Conservation (phyloP, 2,113 vertebrate genomes). For the Lampris megalopsis region DNA sequence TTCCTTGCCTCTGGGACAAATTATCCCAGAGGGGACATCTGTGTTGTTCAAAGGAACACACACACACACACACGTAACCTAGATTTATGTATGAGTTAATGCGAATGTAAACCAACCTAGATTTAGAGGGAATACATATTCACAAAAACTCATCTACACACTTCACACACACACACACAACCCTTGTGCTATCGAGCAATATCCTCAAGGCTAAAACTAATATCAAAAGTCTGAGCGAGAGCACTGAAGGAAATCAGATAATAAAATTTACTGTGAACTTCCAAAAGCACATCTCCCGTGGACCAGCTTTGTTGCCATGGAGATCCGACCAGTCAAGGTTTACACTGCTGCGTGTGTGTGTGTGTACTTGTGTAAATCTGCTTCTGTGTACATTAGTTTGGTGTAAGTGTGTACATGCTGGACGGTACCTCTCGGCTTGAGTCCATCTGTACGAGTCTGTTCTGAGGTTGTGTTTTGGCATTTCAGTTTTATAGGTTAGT, state of each 20-base stretch:
- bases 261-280: constrained; percentile 57
- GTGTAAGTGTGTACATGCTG: constrained; percentile 6
- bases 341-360: constrained; percentile 13
- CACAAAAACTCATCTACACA: neutral
- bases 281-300: constrained; percentile 42
- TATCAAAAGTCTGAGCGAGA: constrained; percentile 38
- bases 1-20: constrained; percentile 62
- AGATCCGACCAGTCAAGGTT: constrained; percentile 46
- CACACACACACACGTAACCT: neutral
- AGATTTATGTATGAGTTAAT: too few species aligned
- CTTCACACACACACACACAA: neutral
- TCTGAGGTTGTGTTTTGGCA: constrained; percentile 40
- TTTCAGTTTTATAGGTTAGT: constrained; percentile 39
- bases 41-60: constrained; percentile 10
- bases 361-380: neutral
- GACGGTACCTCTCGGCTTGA: constrained; percentile 23
- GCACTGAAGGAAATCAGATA: constrained; percentile 56
- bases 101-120: too few species aligned
- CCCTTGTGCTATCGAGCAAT: constrained; percentile 18
- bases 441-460: neutral
- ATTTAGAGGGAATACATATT: neutral
- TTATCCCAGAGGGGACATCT: constrained; percentile 52
- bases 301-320: constrained; percentile 61
- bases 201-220: constrained; percentile 41
- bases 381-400: neutral